Conservation (phyloP, 2,888 invertebrate genomes). For the Hyalella azteca region DNA sequence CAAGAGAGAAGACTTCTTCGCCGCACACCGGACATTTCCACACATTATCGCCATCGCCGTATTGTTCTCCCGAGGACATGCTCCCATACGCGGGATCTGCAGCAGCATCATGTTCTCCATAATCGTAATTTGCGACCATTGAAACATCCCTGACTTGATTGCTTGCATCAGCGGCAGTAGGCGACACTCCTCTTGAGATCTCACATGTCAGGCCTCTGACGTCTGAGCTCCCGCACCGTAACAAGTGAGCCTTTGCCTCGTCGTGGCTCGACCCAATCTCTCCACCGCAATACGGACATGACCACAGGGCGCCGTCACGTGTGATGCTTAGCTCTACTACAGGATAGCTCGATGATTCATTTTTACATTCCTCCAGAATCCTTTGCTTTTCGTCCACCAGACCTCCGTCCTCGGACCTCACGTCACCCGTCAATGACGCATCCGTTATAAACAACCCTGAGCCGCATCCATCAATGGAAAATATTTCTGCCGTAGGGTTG, state of each 20-base stretch:
- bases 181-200: too few relatives aligned
- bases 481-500: not conserved
- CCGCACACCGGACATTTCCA: not conserved
- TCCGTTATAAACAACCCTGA: not conserved
- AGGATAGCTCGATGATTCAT: not conserved
- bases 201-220: too few relatives aligned
- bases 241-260: not conserved
- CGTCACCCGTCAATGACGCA: not conserved
- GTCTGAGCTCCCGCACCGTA: not conserved
- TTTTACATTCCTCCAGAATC: not conserved
- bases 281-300: not conserved
- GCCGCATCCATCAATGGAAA: not conserved
- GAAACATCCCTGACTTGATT: not conserved
- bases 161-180: not conserved
- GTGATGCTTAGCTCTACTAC: not conserved
- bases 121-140: not conserved
- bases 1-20: not conserved
- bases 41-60: not conserved
- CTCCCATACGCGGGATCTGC: not conserved
- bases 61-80: not conserved
- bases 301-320: not conserved
- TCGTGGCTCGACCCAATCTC: not conserved
- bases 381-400: not conserved
- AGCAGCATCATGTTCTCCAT: too few relatives aligned
- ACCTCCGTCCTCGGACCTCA: too few relatives aligned